Conservation (phyloP, 2,888 invertebrate genomes). For the Brenthis daphne region DNA sequence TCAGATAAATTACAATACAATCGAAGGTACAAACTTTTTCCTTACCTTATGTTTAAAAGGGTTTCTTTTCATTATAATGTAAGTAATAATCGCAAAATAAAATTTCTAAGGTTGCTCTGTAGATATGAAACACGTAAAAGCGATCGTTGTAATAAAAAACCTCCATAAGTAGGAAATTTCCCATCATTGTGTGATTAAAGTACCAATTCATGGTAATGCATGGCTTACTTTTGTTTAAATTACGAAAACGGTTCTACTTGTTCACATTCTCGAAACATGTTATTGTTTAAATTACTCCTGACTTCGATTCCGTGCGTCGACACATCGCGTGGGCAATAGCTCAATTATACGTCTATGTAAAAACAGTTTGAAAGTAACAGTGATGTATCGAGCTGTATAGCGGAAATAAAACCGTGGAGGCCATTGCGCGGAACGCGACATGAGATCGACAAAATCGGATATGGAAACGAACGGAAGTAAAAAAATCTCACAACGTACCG, state of each 20-base stretch:
- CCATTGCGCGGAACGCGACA: slow-evolving; percentile 53
- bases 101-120: neutral
- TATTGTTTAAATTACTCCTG: slow-evolving; percentile 29
- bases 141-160: slow-evolving; percentile 5
- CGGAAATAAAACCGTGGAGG: slow-evolving; percentile 56
- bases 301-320: slow-evolving; percentile 50
- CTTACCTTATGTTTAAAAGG: slow-evolving; percentile 14
- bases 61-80: slow-evolving; percentile 4
- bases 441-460: slow-evolving; percentile 51
- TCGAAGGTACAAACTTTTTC: neutral
- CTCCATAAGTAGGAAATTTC: slow-evolving; percentile 15
- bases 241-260: slow-evolving; percentile 21
- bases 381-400: slow-evolving; percentile 53
- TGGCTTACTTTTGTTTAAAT: slow-evolving; percentile 9
- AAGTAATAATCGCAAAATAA: slow-evolving; percentile 5
- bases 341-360: slow-evolving; percentile 52
- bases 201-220: slow-evolving; percentile 3
- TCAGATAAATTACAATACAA: slow-evolving; percentile 4
- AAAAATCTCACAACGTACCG: slow-evolving; percentile 30
- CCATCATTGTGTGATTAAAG: slow-evolving; percentile 16
- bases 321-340: slow-evolving; percentile 65
- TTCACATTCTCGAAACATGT: slow-evolving; percentile 16
- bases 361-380: slow-evolving; percentile 69
- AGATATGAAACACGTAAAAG: neutral
- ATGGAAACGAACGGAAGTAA: slow-evolving; percentile 44